Evolutionary conservation across 2,888 invertebrate genomes (phyloP), one percentile per base, ranked within the genome.

Genomic region (Synanthedon tipuliformis): DNA sequence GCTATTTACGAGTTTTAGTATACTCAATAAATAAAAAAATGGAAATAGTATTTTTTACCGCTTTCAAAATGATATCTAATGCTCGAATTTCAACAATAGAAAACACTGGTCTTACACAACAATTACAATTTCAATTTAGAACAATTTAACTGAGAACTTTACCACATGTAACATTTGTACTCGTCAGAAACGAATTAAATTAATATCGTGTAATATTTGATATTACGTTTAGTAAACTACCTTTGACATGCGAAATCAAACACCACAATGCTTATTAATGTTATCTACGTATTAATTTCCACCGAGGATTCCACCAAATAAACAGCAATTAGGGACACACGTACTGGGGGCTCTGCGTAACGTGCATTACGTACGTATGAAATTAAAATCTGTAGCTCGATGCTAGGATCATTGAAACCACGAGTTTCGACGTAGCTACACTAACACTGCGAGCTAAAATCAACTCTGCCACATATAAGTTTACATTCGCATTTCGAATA

Each of bases 221-320:
- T 61, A 62, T 63, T 60, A 58, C 56, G 48, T 59, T 51, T 55
- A 51, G 50, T 54, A 57, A 55, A 41, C 51, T 54, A 34, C 53
- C 41, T 54, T 54, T 40, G 51, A 52, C 52, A 50, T 41, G 41
- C 40, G 45, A 56, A 57, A 60, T 61, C 58, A 57, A 59, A 55
- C 55, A 57, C 54, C 57, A 52, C 50, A 55, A 52, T 48, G 56
- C 49, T 52, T 59, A 61, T 57, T 57, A 57, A 54, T 57, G 52
- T 61, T 56, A 50, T 52, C 54, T 54, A 52, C 40, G 27, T 45
- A 45, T 45, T 45, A 45, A 45, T 45, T 45, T 45, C 45, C 45
- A 45, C 45, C 7, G 59, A 52, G 40, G 51, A 54, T 55, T 61
- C 58, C 55, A 59, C 52, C 58, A 62, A 62, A 63, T 63, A 67